Conservation (phyloP, 2,113 vertebrate species). For the Rhabdomys dilectus region DNA sequence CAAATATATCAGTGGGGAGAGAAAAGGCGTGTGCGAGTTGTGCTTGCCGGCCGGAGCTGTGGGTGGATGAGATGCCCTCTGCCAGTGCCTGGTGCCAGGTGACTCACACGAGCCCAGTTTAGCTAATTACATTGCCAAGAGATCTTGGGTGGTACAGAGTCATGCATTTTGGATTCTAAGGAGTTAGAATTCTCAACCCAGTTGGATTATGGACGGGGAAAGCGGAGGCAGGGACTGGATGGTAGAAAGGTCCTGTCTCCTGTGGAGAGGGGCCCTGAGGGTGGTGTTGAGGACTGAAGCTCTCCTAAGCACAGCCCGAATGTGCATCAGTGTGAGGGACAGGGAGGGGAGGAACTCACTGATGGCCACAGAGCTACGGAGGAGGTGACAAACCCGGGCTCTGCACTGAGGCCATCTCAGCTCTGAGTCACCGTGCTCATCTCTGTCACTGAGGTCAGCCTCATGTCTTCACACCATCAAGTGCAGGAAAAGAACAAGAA, state of each 20-base stretch:
- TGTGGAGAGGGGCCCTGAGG: background rate
- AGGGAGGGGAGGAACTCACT: background rate
- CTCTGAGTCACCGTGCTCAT: background rate
- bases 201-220: background rate
- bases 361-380: background rate
- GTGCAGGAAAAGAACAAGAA: background rate
- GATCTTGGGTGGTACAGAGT: constrained; percentile 87
- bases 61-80: background rate
- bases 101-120: constrained; percentile 84
- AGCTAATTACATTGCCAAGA: constrained; percentile 91
- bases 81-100: fast-evolving
- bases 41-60: background rate
- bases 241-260: background rate
- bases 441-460: background rate
- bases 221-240: background rate
- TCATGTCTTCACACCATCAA: background rate
- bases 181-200: constrained; percentile 75
- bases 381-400: background rate
- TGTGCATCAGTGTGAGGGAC: background rate
- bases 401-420: background rate
- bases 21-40: background rate
- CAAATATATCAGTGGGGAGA: constrained; percentile 82
- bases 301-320: background rate
- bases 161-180: constrained; percentile 89
- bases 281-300: background rate